These are phyloP conservation scores for Gallirallus australis DNA, from an alignment of 2,797 vertebrate species.

Conservation along the genomic window DNA sequence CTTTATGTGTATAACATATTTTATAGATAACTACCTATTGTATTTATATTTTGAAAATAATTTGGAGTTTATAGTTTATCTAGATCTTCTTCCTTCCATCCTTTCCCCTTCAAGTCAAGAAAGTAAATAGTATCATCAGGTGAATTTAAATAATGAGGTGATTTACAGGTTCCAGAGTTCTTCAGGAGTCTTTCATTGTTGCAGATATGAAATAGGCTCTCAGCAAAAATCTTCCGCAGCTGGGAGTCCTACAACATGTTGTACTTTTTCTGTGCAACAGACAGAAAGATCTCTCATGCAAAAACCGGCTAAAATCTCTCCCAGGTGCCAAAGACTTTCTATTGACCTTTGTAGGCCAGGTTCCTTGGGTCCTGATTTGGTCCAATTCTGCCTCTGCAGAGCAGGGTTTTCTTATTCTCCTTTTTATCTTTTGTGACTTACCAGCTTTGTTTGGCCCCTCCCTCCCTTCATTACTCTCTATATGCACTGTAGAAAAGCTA, in stretches of 20 bases:
- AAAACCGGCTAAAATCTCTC: background rate
- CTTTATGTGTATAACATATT: background rate
- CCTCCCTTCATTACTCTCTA: background rate
- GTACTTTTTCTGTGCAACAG: background rate
- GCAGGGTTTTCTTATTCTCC: accelerated
- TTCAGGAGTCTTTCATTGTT: background rate
- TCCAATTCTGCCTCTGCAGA: background rate
- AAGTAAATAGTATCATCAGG: background rate
- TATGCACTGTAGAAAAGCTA: background rate
- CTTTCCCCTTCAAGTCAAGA: background rate
- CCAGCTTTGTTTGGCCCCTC: background rate
- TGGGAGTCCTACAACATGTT: background rate
- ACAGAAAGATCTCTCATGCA: background rate
- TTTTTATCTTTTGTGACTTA: background rate
- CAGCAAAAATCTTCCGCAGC: background rate
- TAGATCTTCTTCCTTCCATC: background rate
- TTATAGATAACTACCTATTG: background rate
- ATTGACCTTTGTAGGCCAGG: background rate
- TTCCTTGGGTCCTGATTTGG: background rate
- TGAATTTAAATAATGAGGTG: background rate
- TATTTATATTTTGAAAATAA: background rate
- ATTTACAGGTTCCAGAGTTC: background rate
- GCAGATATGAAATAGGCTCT: background rate
- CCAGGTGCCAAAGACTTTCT: background rate
- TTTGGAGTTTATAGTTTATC: background rate